Base-by-base conservation (phyloP, 92 coral and sea anemone genomes). In the Anthopleura xanthogrammica region DNA sequence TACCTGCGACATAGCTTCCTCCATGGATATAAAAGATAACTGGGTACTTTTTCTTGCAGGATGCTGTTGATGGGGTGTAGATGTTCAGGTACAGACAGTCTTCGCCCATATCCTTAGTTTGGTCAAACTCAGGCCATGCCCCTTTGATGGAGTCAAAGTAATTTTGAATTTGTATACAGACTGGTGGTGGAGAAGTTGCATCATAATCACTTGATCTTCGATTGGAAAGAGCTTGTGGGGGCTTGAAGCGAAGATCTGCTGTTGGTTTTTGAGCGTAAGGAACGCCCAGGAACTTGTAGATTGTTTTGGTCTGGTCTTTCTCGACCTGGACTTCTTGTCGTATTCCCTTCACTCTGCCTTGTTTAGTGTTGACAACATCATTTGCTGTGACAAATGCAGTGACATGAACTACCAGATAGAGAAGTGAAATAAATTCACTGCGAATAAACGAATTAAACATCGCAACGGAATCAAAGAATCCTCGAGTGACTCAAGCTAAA, bases 1-100 rank as follows among this genome's bases (percentile, higher is more conserved):
- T 46, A 46, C 50, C 82, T 91, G 92, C 90, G 3, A 88, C 64
- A 56, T 88, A 91, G 64, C 94, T 89, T 3, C 94, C 94, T n/a
- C 94, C 94, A 52, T 91, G 94, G 41, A 91, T 89, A 82, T 91
- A 89, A 13, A 90, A 88, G 0, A 46, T 46, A 46, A 46, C 50
- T 46, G 50, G 50, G 50, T 2, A 46, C 50, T 46, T 46, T 46
- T 46, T 46, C 50, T 46, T 46, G 50, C 50, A 46, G 50, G 50
- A 46, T 46, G 5, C 3, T 46, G 3, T 46, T 88, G 70, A 40
- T 50, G 94, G 94, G 42, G 94, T 90, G 87, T 87, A 90, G 81
- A 90, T 85, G 43, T 46, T 46, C 9, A 46, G 50, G 50, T 46
- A 46, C 50, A 46, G 50, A 9, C 50, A 46, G 50, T 46, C 94